Evolutionary conservation across 2,113 vertebrate species (phyloP).

Genomic region (Noturus placidus): DNA sequence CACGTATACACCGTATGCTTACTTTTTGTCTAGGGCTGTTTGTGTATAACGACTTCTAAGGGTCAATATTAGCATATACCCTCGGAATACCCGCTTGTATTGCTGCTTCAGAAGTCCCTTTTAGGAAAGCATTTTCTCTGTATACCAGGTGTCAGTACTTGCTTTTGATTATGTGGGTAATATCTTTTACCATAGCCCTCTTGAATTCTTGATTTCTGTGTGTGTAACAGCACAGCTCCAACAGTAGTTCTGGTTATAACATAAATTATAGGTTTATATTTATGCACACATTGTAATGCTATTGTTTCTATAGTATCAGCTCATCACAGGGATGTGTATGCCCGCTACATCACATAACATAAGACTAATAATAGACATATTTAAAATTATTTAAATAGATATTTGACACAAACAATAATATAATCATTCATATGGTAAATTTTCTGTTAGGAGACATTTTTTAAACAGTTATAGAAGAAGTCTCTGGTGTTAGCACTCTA

Average conservation of each 20-base stretch:
- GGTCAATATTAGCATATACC: too few relatives aligned
- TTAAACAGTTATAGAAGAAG: neutral
- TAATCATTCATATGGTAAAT: neutral
- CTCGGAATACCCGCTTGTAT: too few relatives aligned
- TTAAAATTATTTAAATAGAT: neutral
- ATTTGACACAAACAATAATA: neutral
- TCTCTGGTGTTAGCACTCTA: neutral
- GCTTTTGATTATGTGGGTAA: neutral
- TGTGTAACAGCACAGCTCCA: neutral
- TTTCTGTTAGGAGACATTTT: neutral
- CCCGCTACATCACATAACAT: neutral
- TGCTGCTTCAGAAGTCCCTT: too few relatives aligned
- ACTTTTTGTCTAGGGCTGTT: too few relatives aligned
- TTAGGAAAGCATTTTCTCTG: too few relatives aligned
- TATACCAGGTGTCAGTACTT: neutral
- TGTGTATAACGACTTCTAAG: too few relatives aligned
- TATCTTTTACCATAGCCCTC: neutral
- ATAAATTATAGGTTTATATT: neutral
- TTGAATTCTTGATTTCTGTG: neutral
- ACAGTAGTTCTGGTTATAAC: neutral
- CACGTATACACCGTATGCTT: too few relatives aligned
- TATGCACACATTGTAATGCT: neutral
- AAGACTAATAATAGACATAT: neutral
- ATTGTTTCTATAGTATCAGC: neutral
- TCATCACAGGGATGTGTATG: neutral